A percentile compares a stretch with the other conserved stretches of the same genome.
phyloP scores from a whole-genome alignment of 2,797 vertebrate genomes.

The Hyperoplus immaculatus region DNA sequence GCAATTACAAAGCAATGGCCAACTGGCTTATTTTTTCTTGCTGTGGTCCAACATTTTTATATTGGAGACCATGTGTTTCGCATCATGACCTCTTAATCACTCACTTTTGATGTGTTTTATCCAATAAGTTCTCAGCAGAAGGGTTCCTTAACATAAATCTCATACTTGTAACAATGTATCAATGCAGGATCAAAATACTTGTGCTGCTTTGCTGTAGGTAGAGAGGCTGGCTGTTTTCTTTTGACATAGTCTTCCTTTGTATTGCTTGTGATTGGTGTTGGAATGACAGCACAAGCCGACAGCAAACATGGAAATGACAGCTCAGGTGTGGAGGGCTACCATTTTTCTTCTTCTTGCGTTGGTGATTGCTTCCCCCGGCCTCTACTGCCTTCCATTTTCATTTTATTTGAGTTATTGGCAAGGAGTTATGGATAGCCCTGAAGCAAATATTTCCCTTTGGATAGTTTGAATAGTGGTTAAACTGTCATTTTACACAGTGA shows the following conservation, averaged over 20 bases:
- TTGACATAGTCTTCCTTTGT: not conserved
- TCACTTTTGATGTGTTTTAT: constrained; percentile 13
- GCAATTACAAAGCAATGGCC: constrained; percentile 46
- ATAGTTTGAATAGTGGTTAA: not conserved
- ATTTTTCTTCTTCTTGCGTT: not conserved
- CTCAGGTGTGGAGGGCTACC: not conserved
- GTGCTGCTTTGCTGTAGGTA: not conserved
- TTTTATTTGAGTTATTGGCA: not conserved
- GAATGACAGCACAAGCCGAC: not conserved
- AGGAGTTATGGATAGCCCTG: not conserved
- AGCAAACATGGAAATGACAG: not conserved
- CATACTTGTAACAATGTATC: constrained; percentile 24
- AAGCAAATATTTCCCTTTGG: not conserved
- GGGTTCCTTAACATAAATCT: constrained; percentile 33
- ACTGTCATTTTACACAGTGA: not conserved
- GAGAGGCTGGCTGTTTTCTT: not conserved
- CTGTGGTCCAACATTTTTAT: constrained; percentile 33
- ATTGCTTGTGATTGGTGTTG: not conserved
- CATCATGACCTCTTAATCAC: constrained; percentile 6
- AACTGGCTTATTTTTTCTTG: constrained; percentile 41
- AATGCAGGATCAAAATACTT: constrained; percentile 16
- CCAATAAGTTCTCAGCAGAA: constrained; percentile 9
- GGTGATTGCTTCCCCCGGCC: not conserved
- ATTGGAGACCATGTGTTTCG: constrained; percentile 59
- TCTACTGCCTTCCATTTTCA: not conserved